Evolutionary conservation across 2,113 vertebrate species (phyloP), one percentile per base, ranked within the genome.

Genomic region (Anser brachyrhynchus): DNA sequence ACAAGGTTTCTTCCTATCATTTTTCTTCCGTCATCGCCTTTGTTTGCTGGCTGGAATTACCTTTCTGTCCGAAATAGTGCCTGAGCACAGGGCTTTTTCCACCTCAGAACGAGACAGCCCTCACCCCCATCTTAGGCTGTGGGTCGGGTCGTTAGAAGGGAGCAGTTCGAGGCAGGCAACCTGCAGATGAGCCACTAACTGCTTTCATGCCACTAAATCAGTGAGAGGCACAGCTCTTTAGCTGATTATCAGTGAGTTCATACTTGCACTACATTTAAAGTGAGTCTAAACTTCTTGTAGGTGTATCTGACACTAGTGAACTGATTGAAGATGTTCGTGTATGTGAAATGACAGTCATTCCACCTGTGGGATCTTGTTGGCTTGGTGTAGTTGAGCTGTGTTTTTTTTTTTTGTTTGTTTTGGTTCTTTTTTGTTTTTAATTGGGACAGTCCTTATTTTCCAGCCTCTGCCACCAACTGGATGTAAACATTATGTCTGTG

Each of bases 11-110:
- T 95, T 96, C 92, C 89, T 96, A 92, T 94, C 80, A 84, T 81
- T 97, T 96, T 89, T 89, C 94, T 96, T 79, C 90, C 74, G 71
- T 96, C 89, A 92, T 87, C 92, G 96, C 94, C 97, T 97, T 97
- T 98, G 96, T 97, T 97, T 97, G 92, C 84, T 96, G 95, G 29
- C 49, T 87, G 54, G 94, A 94, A 59, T 49, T 49, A 59, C 64
- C 35, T 33, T 84, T 84, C 35, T 87, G 62, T 87, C 72, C 65
- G 66, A 90, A n/a, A 65, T 79, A 43, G 82, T 76, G 77, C 55
- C 67, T 79, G 72, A 93, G 41, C 25, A 17, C 66, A 78, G 71
- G 66, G 61, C 21, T 91, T 95, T 83, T 81, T 65, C 61, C 43
- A 65, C 73, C 31, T 71, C 49, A 28, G 55, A 91, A 78, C 16